Percentiles rank a stretch among this genome's conserved stretches.
Evolutionary conservation across 2,797 vertebrate genomes (phyloP).

Genomic region (Poecilia velifera): DNA sequence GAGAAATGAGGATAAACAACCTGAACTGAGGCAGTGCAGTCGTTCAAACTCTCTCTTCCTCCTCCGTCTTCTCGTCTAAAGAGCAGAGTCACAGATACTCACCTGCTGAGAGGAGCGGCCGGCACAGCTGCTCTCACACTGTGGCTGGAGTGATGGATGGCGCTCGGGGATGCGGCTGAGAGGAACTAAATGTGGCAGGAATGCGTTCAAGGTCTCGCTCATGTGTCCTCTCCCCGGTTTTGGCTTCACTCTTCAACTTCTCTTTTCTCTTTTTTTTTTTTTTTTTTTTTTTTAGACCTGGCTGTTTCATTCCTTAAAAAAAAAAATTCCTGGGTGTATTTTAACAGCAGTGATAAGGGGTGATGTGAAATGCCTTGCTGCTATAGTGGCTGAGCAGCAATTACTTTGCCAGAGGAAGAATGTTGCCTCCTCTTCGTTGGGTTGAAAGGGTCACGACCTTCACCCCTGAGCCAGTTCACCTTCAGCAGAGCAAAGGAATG

Average conservation of each 20-base stretch:
- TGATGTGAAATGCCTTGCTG: background rate
- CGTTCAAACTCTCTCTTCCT: background rate
- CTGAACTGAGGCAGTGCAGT: slow-evolving; percentile 5
- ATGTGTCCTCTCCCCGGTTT: slow-evolving; percentile 4
- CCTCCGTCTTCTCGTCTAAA: background rate
- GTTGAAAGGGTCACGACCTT: slow-evolving; percentile 7
- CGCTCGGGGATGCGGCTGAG: background rate
- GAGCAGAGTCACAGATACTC: background rate
- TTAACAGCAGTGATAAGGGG: background rate
- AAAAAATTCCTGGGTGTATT: background rate
- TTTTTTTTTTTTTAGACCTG: background rate
- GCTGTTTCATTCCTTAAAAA: background rate
- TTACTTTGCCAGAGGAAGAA: slow-evolving; percentile 28
- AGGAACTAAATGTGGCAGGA: slow-evolving; percentile 25
- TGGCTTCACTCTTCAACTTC: background rate
- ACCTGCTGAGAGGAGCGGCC: slow-evolving; percentile 21
- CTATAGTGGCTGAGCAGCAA: slow-evolving; percentile 8
- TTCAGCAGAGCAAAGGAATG: slow-evolving; percentile 9
- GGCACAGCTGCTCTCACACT: slow-evolving; percentile 10
- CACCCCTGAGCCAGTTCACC: slow-evolving; percentile 5
- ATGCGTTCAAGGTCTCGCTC: background rate
- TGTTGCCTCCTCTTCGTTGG: slow-evolving; percentile 3
- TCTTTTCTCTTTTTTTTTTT: too few species aligned
- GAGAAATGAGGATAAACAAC: background rate
- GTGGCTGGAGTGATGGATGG: slow-evolving; percentile 18